Evolutionary conservation across 1,140 invertebrate genomes (phyloP).

Genomic region (Vanessa tameamea): DNA sequence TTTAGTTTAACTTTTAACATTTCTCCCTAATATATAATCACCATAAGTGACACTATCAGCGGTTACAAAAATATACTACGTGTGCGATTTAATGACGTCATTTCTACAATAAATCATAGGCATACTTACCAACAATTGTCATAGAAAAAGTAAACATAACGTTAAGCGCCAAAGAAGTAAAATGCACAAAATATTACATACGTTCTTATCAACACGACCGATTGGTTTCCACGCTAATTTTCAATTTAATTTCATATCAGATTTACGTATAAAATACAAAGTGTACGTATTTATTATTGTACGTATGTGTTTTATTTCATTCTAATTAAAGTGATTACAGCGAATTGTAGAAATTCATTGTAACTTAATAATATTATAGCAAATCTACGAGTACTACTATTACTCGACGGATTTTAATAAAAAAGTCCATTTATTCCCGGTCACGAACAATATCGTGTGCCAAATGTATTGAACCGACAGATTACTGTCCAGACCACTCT

Average conservation of each 20-base stretch:
- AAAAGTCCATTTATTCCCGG: background rate
- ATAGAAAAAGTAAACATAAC: slow-evolving; percentile 23
- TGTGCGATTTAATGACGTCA: background rate
- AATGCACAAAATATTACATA: background rate
- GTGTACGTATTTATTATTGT: background rate
- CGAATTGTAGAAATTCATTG: no score
- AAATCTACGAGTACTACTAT: background rate
- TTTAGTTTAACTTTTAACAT: no score
- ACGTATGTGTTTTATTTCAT: background rate
- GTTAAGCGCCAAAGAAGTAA: slow-evolving; percentile 12
- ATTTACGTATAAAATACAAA: slow-evolving; percentile 4
- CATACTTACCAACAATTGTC: slow-evolving; percentile 26
- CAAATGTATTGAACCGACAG: background rate
- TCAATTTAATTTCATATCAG: slow-evolving; percentile 64
- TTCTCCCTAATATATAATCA: no score
- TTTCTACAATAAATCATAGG: background rate
- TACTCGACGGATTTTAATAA: background rate
- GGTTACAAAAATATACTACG: no score
- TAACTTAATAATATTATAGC: background rate
- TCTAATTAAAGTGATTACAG: no score
- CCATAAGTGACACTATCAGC: no score
- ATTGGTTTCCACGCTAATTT: slow-evolving; percentile 60
- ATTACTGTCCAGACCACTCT: slow-evolving; percentile 3
- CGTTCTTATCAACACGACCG: slow-evolving; percentile 45
- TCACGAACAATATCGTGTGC: background rate